phyloP scores from a whole-genome alignment of 2,797 vertebrate genomes.

The Epinephelus malabaricus region DNA sequence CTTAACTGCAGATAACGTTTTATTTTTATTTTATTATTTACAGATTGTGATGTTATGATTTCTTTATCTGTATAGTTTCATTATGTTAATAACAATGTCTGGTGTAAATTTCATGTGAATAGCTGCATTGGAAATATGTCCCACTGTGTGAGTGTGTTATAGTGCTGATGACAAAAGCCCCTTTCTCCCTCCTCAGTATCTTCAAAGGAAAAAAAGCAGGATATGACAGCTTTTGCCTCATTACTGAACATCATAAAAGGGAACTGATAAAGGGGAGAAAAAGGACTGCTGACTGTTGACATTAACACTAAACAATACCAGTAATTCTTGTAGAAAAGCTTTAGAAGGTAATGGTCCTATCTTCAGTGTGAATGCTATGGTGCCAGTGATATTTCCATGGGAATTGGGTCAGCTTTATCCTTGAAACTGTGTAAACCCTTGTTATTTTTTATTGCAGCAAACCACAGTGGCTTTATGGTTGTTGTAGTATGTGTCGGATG shows the following conservation, averaged over 20 bases:
- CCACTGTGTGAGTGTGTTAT: no score
- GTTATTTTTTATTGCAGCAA: neutral
- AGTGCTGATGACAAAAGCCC: no score
- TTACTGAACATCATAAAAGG: conserved; percentile 1
- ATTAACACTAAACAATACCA: neutral
- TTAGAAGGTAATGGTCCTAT: neutral
- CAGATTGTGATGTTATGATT: no score
- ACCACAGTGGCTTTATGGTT: conserved; percentile 2
- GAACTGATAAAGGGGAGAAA: neutral
- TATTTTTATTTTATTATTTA: no score
- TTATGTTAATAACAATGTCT: no score
- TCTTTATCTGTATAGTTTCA: no score
- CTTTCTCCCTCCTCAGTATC: no score
- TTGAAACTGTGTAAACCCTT: neutral
- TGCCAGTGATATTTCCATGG: neutral
- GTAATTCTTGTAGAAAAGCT: neutral
- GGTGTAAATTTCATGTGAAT: no score
- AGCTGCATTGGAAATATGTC: no score
- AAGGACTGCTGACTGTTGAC: neutral
- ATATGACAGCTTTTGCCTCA: conserved; percentile 10
- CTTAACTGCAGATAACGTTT: no score
- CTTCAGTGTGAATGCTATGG: neutral
- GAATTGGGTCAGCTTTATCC: neutral
- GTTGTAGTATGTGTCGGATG: conserved; percentile 15
- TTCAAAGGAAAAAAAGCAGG: no score